Base-by-base conservation (phyloP, 2,113 vertebrate species). In the Ifrita kowaldi region DNA sequence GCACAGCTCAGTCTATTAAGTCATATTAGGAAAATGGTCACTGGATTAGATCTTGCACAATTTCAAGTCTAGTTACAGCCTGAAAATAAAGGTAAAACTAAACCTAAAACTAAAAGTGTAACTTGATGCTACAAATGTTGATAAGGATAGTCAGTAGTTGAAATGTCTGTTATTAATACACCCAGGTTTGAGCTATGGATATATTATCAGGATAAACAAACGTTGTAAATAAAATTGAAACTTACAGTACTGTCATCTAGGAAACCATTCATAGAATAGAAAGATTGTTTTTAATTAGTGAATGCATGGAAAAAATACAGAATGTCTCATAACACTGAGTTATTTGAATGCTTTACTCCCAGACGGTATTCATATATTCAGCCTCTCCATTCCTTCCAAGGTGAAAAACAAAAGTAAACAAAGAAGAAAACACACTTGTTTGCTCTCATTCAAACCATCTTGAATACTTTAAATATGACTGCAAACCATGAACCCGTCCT, bases 211-310 rank as follows among this genome's bases (percentile, higher is more conserved):
- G 69, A 97, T 88, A 74, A 97, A 88, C 8, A 95, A 60, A 78
- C 47, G 86, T 39, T 96, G 83, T 95, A 93, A 98, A 96, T 95
- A 90, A 93, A 95, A 97, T 81, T 87, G 79, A 94, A 97, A 90
- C 62, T 94, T 95, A 67, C n/a, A 76, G 52, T 78, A 71, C 28
- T 16, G 7, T 95, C 90, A 94, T 92, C 78, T 95, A 80, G 87
- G 82, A 79, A 97, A 84, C 32, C 44, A 90, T 85, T 95, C 69
- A 81, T 75, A 63, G 70, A 92, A 90, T 57, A 82, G 39, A 96
- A 95, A 94, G 78, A 67, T 81, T 91, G 46, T 79, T 83, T 95
- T 97, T 79, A 95, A 94, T 89, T 55, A 67, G 23, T 74, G 63
- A 95, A 89, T 37, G 64, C 35, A 55, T 39, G 33, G 56, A 62